phyloP scores from a whole-genome alignment of 2,797 vertebrate genomes.

The Parauchenoglanis ngamensis region DNA sequence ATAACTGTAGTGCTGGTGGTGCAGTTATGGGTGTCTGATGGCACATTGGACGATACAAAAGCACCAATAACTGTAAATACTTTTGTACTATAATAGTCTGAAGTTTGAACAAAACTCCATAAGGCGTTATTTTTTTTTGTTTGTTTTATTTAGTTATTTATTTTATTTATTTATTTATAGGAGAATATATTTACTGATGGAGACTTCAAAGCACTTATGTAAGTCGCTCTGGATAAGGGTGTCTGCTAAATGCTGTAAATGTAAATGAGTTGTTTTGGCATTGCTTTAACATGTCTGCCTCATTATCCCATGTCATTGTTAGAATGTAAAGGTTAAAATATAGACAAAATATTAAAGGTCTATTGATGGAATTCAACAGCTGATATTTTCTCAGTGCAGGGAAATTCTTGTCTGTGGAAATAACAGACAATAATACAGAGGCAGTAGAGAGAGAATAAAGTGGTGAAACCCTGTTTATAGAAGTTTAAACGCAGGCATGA shows the following conservation, averaged over 20 bases:
- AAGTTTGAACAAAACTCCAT: background rate
- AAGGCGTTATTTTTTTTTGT: no score
- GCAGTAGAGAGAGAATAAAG: background rate
- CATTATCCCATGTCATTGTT: background rate
- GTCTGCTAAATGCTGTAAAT: no score
- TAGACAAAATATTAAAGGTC: background rate
- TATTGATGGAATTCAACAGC: background rate
- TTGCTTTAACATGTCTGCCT: background rate
- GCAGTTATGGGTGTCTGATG: background rate
- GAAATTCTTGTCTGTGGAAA: background rate
- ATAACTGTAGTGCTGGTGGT: background rate
- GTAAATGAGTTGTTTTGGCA: background rate
- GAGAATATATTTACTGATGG: no score
- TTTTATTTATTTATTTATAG: no score
- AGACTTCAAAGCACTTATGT: no score
- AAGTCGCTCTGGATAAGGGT: no score
- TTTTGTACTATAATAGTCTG: no score
- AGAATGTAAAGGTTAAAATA: background rate
- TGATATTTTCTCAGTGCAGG: background rate
- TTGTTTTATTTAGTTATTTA: no score
- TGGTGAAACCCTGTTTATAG: constrained; percentile 15
- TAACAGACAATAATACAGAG: background rate
- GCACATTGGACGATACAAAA: background rate
- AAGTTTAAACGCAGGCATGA: background rate
- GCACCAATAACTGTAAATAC: no score